These are phyloP conservation scores for Betta splendens DNA, from an alignment of 2,797 vertebrate species.

Conservation along the genomic window DNA sequence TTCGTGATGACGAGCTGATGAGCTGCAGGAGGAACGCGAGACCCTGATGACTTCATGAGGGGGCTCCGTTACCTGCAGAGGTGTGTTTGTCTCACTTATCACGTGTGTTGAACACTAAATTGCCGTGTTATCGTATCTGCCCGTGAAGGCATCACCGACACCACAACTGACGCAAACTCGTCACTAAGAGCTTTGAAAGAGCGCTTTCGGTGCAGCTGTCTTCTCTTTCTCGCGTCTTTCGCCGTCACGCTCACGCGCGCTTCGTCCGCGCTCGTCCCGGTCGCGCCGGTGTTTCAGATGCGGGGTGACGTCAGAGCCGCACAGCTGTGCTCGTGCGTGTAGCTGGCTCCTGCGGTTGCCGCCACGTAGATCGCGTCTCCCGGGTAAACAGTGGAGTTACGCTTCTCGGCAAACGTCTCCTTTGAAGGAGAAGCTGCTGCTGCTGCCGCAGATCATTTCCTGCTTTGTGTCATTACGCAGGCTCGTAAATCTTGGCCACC, in stretches of 20 bases:
- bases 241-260: constrained; percentile 12
- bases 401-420: constrained; percentile 49
- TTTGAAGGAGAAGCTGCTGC: no score
- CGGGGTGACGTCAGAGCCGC: constrained; percentile 54
- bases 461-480: background rate
- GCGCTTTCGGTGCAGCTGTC: no score
- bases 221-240: constrained; percentile 3
- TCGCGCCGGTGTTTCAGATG: constrained; percentile 52
- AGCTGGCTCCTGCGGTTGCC: constrained; percentile 32
- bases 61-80: constrained; percentile 43
- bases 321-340: constrained; percentile 37
- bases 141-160: background rate
- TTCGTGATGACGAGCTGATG: constrained; percentile 67
- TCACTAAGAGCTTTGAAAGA: no score
- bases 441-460: constrained; percentile 4
- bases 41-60: constrained; percentile 69
- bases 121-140: background rate
- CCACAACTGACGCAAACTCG: background rate
- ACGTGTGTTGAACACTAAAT: constrained; percentile 3
- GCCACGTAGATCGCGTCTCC: constrained; percentile 43
- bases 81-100: constrained; percentile 39
- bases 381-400: constrained; percentile 36
- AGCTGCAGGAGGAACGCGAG: constrained; percentile 68
- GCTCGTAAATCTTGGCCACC: background rate
- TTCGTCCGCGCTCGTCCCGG: constrained; percentile 34